These are phyloP conservation scores for Fabriciana adippe DNA, from an alignment of 2,888 invertebrate species.

Conservation along the genomic window DNA sequence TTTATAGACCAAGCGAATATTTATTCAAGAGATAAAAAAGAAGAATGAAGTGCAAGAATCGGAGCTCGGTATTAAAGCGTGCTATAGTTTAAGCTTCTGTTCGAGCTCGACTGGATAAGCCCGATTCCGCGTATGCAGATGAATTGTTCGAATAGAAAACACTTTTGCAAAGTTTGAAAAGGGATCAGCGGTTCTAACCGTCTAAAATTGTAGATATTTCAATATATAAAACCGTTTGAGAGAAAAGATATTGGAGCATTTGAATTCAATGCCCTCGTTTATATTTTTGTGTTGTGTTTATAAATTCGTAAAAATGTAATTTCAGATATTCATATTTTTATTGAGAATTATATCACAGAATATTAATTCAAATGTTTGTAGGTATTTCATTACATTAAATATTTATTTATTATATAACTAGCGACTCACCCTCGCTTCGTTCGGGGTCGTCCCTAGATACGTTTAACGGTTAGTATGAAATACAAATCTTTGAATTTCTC, in stretches of 20 bases:
- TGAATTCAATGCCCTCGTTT: too few species aligned
- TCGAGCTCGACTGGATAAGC: not conserved
- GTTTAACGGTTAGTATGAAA: too few species aligned
- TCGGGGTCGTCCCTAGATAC: too few species aligned
- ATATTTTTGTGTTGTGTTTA: not conserved
- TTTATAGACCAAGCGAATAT: slow-evolving; percentile 12
- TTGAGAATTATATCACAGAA: not conserved
- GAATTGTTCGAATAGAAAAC: slow-evolving; percentile 10
- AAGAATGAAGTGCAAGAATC: slow-evolving; percentile 14
- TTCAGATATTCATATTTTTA: not conserved
- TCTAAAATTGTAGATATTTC: slow-evolving; percentile 4
- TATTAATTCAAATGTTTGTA: too few species aligned
- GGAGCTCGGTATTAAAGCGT: not conserved
- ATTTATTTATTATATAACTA: too few species aligned
- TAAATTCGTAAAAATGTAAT: not conserved
- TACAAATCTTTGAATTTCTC: too few species aligned
- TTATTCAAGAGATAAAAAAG: slow-evolving; percentile 12
- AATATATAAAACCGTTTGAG: not conserved
- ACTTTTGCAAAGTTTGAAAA: not conserved
- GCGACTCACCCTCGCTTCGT: too few species aligned
- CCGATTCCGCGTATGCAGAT: not conserved
- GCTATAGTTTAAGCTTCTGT: not conserved
- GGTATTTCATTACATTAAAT: too few species aligned
- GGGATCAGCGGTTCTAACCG: not conserved
- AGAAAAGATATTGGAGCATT: not conserved